phyloP scores from a whole-genome alignment of 2,888 invertebrate genomes.

The Prenolepis imparis region DNA sequence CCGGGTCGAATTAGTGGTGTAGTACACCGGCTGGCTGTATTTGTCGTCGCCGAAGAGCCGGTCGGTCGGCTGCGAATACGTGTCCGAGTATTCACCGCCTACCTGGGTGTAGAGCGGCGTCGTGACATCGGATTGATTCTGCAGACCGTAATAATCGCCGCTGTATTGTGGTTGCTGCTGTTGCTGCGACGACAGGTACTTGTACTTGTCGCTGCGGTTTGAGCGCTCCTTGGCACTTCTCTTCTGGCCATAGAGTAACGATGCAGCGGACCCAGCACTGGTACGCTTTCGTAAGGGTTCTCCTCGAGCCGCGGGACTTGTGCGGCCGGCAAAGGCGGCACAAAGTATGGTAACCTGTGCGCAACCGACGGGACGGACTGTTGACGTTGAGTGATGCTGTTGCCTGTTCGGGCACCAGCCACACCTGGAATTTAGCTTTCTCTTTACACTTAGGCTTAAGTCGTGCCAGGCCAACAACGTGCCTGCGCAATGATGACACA shows the following conservation, averaged over 20 bases:
- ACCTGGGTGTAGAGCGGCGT: constrained; percentile 81
- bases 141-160: constrained; percentile 81
- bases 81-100: constrained; percentile 82
- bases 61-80: constrained; percentile 84
- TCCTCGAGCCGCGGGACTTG: constrained; percentile 84
- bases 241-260: constrained; percentile 80
- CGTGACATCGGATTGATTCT: constrained; percentile 76
- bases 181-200: constrained; percentile 64
- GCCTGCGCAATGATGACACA: constrained; percentile 90
- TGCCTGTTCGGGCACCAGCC: constrained; percentile 80
- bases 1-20: constrained; percentile 76
- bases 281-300: constrained; percentile 90
- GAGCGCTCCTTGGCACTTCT: constrained; percentile 87
- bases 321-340: constrained; percentile 83
- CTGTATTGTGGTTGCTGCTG: constrained; percentile 42
- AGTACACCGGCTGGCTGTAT: constrained; percentile 83
- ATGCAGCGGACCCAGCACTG: constrained; percentile 88
- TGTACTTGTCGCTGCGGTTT: constrained; percentile 83
- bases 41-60: constrained; percentile 82
- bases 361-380: constrained; percentile 83
- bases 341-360: constrained; percentile 83
- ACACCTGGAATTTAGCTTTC: constrained; percentile 82
- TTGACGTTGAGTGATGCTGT: constrained; percentile 80
- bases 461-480: constrained; percentile 90
- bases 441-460: constrained; percentile 88